A percentile compares a stretch with the other conserved stretches of the same genome.
Conservation (phyloP, 2,888 invertebrate genomes). For the Chironomus tentans region DNA sequence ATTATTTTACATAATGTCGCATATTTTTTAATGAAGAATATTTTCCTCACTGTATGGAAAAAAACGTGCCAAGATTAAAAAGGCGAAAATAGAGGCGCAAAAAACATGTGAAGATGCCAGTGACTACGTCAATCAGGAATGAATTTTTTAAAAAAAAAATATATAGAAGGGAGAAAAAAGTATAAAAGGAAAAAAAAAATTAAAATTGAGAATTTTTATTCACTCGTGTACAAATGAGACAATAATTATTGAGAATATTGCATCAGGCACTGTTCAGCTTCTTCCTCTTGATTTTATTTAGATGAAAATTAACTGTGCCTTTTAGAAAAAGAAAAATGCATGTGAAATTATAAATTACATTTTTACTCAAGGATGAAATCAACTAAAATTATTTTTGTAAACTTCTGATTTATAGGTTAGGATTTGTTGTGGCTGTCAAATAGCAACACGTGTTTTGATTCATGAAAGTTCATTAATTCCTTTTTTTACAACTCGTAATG, state of each 20-base stretch:
- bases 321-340: neutral
- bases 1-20: too few species aligned
- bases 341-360: neutral
- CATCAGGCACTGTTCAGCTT: neutral
- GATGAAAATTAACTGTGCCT: neutral
- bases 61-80: conserved; percentile 1
- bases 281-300: neutral
- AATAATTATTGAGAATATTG: neutral
- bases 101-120: conserved; percentile 9
- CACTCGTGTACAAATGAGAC: too few species aligned
- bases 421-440: neutral
- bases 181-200: too few species aligned
- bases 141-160: neutral
- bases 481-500: neutral
- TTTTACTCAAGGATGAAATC: neutral
- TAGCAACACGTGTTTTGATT: neutral
- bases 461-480: neutral
- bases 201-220: too few species aligned
- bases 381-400: neutral
- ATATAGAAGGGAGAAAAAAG: too few species aligned
- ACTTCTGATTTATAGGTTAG: neutral
- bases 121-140: neutral
- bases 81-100: neutral
- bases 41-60: neutral
- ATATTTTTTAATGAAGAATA: too few species aligned